Conservation (phyloP, 2,113 vertebrate species). For the Hystrix cristata region DNA sequence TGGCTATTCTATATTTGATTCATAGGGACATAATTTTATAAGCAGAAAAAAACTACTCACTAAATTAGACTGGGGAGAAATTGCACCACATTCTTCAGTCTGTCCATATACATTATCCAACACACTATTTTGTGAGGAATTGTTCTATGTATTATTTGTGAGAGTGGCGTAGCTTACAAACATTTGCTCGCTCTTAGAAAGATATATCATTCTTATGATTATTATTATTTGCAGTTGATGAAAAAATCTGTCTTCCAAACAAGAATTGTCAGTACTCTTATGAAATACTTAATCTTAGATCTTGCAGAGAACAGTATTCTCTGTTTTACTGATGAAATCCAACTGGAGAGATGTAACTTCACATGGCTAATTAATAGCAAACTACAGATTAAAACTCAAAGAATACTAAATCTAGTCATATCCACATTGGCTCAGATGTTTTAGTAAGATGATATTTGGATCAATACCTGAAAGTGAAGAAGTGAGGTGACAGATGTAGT, state of each 20-base stretch:
- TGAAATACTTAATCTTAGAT: background rate
- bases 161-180: background rate
- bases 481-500: rapidly evolving
- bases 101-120: background rate
- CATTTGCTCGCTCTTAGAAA: background rate
- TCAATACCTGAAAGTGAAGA: background rate
- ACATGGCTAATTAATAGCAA: background rate
- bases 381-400: background rate
- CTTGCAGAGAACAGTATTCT: background rate
- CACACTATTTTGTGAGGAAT: background rate
- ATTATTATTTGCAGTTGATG: background rate
- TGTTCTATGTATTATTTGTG: background rate
- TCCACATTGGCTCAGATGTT: background rate
- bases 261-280: background rate
- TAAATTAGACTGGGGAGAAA: background rate
- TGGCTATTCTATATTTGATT: background rate
- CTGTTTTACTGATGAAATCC: background rate
- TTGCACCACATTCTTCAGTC: background rate
- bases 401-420: background rate
- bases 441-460: background rate
- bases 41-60: background rate
- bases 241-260: slow-evolving; percentile 28
- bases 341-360: background rate
- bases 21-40: slow-evolving; percentile 13
- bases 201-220: background rate